Evolutionary conservation across 2,113 vertebrate species (phyloP).

Genomic region (Rhadina sibilatrix): DNA sequence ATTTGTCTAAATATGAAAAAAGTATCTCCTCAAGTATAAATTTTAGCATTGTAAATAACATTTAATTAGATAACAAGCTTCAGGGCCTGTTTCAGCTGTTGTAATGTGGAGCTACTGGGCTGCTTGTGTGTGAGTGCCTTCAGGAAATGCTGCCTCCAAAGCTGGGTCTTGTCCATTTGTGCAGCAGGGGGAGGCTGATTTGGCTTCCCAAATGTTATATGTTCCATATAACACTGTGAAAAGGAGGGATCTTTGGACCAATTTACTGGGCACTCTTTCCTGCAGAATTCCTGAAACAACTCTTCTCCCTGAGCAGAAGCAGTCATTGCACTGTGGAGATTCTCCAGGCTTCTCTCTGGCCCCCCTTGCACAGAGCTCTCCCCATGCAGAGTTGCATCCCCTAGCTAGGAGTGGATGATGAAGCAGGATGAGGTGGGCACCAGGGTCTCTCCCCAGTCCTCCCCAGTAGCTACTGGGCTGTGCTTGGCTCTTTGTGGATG

Average conservation of each 20-base stretch:
- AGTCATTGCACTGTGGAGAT: fast-evolving
- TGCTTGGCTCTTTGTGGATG: neutral
- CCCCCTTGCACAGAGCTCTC: neutral
- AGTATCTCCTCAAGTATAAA: neutral
- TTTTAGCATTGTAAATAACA: neutral
- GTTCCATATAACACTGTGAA: fast-evolving
- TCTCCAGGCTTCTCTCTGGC: neutral
- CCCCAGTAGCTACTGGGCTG: neutral
- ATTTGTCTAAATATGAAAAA: neutral
- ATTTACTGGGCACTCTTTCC: neutral
- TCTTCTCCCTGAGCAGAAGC: neutral
- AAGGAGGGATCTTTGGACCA: neutral
- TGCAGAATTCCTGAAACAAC: neutral
- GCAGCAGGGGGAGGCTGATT: neutral
- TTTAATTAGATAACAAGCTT: neutral
- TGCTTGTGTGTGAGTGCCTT: neutral
- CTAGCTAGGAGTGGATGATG: neutral
- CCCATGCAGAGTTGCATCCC: neutral
- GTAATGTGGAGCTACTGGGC: neutral
- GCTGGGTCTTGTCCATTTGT: neutral
- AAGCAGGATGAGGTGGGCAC: fast-evolving
- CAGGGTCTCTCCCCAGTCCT: neutral
- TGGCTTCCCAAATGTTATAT: no score
- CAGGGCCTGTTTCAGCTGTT: neutral
- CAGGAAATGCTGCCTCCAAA: neutral